phyloP scores from a whole-genome alignment of 2,113 vertebrate genomes.

The Cnemophilus loriae region DNA sequence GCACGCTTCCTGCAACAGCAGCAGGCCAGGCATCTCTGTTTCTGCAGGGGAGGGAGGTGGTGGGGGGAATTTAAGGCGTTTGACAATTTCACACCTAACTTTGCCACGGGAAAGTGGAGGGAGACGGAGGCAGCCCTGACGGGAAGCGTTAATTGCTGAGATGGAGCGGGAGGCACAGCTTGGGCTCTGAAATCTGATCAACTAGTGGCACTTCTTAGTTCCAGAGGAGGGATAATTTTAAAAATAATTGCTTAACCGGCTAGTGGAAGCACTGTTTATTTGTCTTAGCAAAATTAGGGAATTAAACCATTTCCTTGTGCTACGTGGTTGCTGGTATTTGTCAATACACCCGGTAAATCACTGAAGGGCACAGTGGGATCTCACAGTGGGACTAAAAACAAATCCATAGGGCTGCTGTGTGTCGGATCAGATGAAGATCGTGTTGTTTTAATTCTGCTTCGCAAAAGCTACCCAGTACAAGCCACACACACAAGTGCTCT shows the following conservation, averaged over 20 bases:
- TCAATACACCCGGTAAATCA: not conserved
- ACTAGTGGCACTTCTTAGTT: not conserved
- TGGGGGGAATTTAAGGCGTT: not conserved
- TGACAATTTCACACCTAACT: not conserved
- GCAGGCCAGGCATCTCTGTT: constrained; percentile 44
- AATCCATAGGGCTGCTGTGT: not conserved
- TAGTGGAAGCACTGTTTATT: not conserved
- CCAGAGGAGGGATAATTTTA: not conserved
- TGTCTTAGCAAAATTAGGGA: not conserved
- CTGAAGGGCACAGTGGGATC: not conserved
- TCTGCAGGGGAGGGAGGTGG: not conserved
- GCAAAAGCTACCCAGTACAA: not conserved
- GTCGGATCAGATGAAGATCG: not conserved
- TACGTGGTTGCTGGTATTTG: not conserved
- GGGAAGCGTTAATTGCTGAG: not conserved
- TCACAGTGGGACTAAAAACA: not conserved
- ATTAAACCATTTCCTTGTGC: not conserved
- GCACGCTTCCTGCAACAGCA: constrained; percentile 8
- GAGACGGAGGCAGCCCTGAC: not conserved
- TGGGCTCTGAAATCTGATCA: not conserved
- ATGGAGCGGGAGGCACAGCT: not conserved
- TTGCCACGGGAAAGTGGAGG: not conserved
- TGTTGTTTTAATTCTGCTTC: not conserved
- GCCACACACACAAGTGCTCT: not conserved
- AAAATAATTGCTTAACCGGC: not conserved